These are phyloP conservation scores for Rhynchotus rufescens DNA, from an alignment of 2,797 vertebrate species.

Conservation along the genomic window DNA sequence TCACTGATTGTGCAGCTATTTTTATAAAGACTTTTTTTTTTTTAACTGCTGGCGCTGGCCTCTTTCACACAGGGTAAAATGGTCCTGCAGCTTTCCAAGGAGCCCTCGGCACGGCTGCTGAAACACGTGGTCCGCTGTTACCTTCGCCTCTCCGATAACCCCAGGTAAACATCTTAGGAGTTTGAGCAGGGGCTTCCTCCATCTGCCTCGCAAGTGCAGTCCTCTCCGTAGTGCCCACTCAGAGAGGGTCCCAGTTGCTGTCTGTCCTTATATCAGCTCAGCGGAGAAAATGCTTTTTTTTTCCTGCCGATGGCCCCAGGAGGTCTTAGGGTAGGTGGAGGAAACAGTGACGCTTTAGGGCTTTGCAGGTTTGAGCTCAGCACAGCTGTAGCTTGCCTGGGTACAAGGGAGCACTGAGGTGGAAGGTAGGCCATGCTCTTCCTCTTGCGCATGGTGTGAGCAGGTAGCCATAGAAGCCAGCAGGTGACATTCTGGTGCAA, in stretches of 20 bases:
- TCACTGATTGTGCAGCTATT: not conserved
- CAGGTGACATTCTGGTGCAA: not conserved
- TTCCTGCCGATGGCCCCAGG: not conserved
- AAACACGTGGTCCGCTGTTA: conserved; percentile 98
- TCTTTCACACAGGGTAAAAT: conserved; percentile 90
- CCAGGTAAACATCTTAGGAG: conserved; percentile 89
- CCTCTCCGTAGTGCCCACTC: not conserved
- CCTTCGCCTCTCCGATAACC: conserved; percentile 96
- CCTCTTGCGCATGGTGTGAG: not conserved
- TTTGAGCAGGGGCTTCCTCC: not conserved
- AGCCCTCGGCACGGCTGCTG: conserved; percentile 93
- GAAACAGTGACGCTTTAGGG: not conserved
- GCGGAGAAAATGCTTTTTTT: not conserved
- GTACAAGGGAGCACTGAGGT: not conserved
- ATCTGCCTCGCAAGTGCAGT: not conserved
- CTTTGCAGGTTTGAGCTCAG: not conserved
- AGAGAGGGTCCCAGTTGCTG: not conserved
- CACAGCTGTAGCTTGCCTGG: not conserved
- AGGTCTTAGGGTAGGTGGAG: not conserved
- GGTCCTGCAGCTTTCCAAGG: conserved; percentile 98
- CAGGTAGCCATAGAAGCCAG: not conserved
- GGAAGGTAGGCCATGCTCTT: fast-evolving
- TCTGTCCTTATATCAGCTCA: not conserved
- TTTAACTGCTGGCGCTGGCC: conserved; percentile 22
- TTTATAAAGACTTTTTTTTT: not conserved